Conservation (phyloP, 1,140 invertebrate genomes). For the Rhagoletis zephyria region DNA sequence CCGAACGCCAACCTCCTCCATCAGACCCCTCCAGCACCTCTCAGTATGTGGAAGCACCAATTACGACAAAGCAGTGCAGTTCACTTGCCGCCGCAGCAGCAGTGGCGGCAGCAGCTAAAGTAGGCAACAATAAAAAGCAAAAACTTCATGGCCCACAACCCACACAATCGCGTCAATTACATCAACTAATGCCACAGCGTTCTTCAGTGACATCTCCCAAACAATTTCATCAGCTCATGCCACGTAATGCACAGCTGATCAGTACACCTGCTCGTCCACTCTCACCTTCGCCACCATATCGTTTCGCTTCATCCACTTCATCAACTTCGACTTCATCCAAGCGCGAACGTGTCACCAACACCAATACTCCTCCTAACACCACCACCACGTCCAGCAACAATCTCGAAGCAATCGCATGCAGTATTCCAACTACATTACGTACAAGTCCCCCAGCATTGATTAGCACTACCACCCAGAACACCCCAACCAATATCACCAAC, state of each 20-base stretch:
- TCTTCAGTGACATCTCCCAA: slow-evolving; percentile 26
- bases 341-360: slow-evolving; percentile 55
- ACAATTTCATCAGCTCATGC: background rate
- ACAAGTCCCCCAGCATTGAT: slow-evolving; percentile 56
- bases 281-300: slow-evolving; percentile 57
- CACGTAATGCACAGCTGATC: background rate
- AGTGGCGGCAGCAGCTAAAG: slow-evolving; percentile 9
- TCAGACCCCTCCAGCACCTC: slow-evolving; percentile 1
- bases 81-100: slow-evolving; percentile 15
- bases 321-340: slow-evolving; percentile 53
- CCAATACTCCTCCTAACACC: slow-evolving; percentile 52
- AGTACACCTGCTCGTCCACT: slow-evolving; percentile 49
- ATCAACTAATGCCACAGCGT: slow-evolving; percentile 40
- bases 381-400: slow-evolving; percentile 7
- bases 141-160: slow-evolving; percentile 46
- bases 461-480: slow-evolving; percentile 17
- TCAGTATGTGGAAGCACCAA: slow-evolving; percentile 33
- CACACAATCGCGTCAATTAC: slow-evolving; percentile 52
- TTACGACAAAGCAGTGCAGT: slow-evolving; percentile 28
- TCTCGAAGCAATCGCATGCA: slow-evolving; percentile 52
- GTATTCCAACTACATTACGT: slow-evolving; percentile 46
- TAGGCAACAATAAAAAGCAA: slow-evolving; percentile 11
- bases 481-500: slow-evolving; percentile 27
- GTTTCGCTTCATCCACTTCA: slow-evolving; percentile 54
- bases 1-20: slow-evolving; percentile 30